A percentile compares a stretch with the other conserved stretches of the same genome.
Evolutionary conservation across 2,113 vertebrate genomes (phyloP).

Genomic region (Albula goreensis): DNA sequence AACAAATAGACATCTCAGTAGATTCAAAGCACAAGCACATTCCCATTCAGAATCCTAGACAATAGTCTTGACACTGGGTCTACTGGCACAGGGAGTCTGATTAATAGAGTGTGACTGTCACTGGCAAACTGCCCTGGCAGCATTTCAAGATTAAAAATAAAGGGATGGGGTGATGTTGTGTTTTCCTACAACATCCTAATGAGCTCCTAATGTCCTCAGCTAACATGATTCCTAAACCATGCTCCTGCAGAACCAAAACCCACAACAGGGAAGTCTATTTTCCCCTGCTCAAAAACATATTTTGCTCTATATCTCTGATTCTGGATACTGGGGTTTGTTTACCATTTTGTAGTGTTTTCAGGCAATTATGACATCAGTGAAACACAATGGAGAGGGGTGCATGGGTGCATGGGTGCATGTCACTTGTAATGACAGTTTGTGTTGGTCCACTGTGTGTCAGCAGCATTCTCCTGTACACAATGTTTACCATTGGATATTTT

Average conservation of each 20-base stretch:
- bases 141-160: conserved; percentile 15
- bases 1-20: conserved; percentile 62
- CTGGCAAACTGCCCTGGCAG: conserved; percentile 62
- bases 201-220: conserved; percentile 9
- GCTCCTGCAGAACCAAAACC: conserved; percentile 5
- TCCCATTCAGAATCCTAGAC: conserved; percentile 56
- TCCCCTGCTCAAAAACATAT: conserved; percentile 33
- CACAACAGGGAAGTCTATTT: conserved; percentile 39
- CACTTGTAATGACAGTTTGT: conserved; percentile 66
- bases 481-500: conserved; percentile 60
- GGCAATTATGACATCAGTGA: conserved; percentile 69
- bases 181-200: neutral
- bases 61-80: conserved; percentile 69
- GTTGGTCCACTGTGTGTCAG: conserved; percentile 53
- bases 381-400: conserved; percentile 67
- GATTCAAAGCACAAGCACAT: conserved; percentile 63
- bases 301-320: conserved; percentile 64
- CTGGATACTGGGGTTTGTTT: conserved; percentile 62
- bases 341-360: conserved; percentile 56
- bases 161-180: neutral
- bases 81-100: conserved; percentile 68
- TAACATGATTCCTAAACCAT: conserved; percentile 6
- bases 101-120: conserved; percentile 73
- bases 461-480: neutral
- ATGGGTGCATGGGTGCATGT: conserved; percentile 57